Evolutionary conservation across 2,113 vertebrate species (phyloP).

Genomic region (Chamaetylas fuelleborni): DNA sequence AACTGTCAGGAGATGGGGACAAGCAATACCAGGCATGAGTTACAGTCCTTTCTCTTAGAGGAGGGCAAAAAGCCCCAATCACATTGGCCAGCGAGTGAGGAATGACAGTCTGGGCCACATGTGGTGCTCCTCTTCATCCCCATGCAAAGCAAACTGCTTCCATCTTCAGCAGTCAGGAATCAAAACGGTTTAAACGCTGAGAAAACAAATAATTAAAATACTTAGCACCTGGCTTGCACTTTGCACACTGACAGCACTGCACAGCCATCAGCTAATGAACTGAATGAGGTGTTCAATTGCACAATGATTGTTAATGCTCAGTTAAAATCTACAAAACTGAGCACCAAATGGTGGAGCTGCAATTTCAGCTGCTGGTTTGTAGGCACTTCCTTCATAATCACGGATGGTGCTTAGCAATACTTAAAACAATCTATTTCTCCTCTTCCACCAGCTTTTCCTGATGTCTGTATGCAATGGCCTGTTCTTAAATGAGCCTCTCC

Average conservation of each 20-base stretch:
- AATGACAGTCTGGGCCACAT: fast-evolving
- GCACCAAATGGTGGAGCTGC: conserved; percentile 24
- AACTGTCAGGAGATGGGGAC: not conserved
- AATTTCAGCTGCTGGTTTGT: not conserved
- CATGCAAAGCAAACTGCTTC: not conserved
- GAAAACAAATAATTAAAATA: conserved; percentile 46
- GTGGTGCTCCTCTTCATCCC: not conserved
- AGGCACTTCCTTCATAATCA: not conserved
- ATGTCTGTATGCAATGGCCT: conserved; percentile 1
- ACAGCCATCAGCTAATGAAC: conserved; percentile 59
- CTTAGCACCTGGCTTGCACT: conserved; percentile 43
- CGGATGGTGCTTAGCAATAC: not conserved
- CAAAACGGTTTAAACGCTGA: not conserved
- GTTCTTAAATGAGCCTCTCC: not conserved
- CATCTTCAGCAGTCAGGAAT: not conserved
- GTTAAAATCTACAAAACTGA: conserved; percentile 49
- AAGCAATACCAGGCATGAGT: not conserved
- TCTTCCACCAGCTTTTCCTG: conserved; percentile 32
- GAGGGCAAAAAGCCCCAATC: not conserved
- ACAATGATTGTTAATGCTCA: conserved; percentile 59
- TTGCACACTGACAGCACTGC: conserved; percentile 19
- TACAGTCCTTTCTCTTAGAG: not conserved
- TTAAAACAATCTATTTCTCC: conserved; percentile 26
- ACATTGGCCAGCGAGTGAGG: not conserved
- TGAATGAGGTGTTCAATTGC: conserved; percentile 51